Evolutionary conservation across 2,888 invertebrate species (phyloP).

Genomic region (Rotaria macrura): DNA sequence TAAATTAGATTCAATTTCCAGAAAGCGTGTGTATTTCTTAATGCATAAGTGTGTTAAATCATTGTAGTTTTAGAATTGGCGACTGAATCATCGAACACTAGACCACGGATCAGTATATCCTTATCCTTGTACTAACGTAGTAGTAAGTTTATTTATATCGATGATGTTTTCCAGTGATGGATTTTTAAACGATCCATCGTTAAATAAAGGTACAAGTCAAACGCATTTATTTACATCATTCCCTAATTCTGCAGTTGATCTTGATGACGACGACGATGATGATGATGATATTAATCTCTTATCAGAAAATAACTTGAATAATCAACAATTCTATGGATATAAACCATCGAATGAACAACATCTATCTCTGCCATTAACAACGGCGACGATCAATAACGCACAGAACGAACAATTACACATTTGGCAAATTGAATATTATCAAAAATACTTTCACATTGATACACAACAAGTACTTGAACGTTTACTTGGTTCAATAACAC

Average conservation of each 20-base stretch:
- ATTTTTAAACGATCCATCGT: neutral
- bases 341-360: neutral
- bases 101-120: no score
- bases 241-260: constrained; percentile 19
- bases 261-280: neutral
- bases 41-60: no score
- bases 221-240: constrained; percentile 29
- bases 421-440: constrained; percentile 44
- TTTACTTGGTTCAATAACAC: constrained; percentile 70
- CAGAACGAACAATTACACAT: neutral
- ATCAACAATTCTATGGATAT: neutral
- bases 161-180: neutral
- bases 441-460: constrained; percentile 71
- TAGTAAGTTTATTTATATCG: neutral
- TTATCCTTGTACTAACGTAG: neutral
- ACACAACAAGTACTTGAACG: constrained; percentile 74
- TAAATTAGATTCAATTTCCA: no score
- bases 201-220: neutral
- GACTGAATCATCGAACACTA: no score
- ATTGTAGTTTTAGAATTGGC: no score
- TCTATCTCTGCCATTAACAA: neutral
- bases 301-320: neutral
- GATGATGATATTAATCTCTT: neutral
- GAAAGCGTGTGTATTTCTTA: no score
- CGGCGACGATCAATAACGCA: neutral